Conservation (phyloP, 2,113 vertebrate genomes). For the Xyrauchen texanus region DNA sequence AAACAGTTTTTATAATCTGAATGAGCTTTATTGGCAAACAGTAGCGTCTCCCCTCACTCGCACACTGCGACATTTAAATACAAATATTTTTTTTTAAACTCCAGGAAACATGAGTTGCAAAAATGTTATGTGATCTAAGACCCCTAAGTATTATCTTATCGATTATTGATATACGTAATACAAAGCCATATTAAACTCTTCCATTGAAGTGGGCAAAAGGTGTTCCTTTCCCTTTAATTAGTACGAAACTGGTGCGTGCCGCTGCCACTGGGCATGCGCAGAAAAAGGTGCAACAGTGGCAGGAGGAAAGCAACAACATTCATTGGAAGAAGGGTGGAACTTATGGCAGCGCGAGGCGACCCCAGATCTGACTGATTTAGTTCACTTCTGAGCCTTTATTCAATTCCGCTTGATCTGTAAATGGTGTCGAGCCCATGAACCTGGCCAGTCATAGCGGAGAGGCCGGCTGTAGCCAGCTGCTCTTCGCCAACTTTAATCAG, state of each 20-base stretch:
- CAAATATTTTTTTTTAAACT: too few species aligned
- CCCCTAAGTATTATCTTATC: background rate
- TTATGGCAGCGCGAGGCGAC: slow-evolving; percentile 61
- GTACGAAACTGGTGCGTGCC: slow-evolving; percentile 19
- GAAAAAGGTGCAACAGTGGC: slow-evolving; percentile 50
- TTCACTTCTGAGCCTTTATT: slow-evolving; percentile 56
- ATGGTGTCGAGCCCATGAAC: slow-evolving; percentile 86
- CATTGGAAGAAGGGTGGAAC: slow-evolving; percentile 51
- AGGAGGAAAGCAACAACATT: slow-evolving; percentile 77
- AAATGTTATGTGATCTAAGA: too few species aligned
- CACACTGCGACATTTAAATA: too few species aligned
- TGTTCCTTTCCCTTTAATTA: slow-evolving; percentile 61
- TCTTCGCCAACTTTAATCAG: slow-evolving; percentile 99
- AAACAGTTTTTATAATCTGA: too few species aligned
- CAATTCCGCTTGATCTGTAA: slow-evolving; percentile 54
- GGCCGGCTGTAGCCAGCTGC: slow-evolving; percentile 91
- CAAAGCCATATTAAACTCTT: background rate
- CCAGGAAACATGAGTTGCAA: too few species aligned
- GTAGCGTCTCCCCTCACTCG: too few species aligned
- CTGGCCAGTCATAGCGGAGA: slow-evolving; percentile 94
- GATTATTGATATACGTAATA: background rate
- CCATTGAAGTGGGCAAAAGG: too few species aligned
- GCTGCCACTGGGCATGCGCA: slow-evolving; percentile 67
- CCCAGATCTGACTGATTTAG: background rate
- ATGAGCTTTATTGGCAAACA: too few species aligned